These are phyloP conservation scores for Biston stratarius DNA, from an alignment of 2,888 invertebrate species.

Conservation along the genomic window DNA sequence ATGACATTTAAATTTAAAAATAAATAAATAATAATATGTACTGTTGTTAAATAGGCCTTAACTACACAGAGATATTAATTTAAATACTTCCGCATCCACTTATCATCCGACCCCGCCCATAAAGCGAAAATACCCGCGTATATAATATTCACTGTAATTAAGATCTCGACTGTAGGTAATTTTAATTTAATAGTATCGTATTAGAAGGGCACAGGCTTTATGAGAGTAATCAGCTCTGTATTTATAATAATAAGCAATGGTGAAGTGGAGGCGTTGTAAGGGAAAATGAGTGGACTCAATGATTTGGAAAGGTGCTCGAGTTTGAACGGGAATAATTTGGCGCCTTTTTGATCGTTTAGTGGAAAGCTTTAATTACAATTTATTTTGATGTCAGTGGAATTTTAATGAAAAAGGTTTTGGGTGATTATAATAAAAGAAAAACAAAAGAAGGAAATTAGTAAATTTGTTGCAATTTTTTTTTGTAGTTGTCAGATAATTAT, in stretches of 20 bases:
- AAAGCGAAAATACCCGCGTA: constrained; percentile 27
- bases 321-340: constrained; percentile 45
- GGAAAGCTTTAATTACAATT: constrained; percentile 8
- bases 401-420: too few relatives aligned
- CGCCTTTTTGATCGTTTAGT: constrained; percentile 27
- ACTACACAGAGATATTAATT: constrained; percentile 24
- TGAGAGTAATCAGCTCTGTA: constrained; percentile 60
- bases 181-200: constrained; percentile 47
- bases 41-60: constrained; percentile 6
- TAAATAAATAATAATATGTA: too few relatives aligned
- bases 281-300: constrained; percentile 63
- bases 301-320: constrained; percentile 56
- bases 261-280: constrained; percentile 58
- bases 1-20: too few relatives aligned
- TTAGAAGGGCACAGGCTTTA: constrained; percentile 53
- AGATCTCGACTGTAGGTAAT: constrained; percentile 37
- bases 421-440: too few relatives aligned
- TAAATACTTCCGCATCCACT: constrained; percentile 27
- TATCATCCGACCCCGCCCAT: constrained; percentile 26
- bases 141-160: constrained; percentile 36
- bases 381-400: neutral
- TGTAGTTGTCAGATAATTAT: too few relatives aligned
- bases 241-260: constrained; percentile 57
- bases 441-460: too few relatives aligned
- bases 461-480: too few relatives aligned